Conservation (phyloP, 2,113 vertebrate species). For the Puntigrus tetrazona region DNA sequence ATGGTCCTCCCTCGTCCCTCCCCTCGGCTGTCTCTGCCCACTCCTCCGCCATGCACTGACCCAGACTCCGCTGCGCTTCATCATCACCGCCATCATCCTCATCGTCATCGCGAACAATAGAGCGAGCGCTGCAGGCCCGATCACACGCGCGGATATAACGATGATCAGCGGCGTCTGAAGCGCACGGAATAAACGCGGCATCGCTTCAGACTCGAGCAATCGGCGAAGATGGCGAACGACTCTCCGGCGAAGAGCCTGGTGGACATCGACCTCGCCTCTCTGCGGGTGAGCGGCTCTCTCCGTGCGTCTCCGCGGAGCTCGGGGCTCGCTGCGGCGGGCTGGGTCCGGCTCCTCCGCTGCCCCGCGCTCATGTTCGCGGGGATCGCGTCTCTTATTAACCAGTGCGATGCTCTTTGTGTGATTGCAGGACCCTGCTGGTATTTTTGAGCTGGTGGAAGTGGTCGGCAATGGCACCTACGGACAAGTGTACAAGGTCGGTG, state of each 20-base stretch:
- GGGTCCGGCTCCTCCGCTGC: neutral
- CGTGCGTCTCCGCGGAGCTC: neutral
- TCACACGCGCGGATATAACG: neutral
- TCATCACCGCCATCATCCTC: conserved; percentile 9
- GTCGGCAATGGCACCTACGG: conserved; percentile 97
- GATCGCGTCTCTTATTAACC: neutral
- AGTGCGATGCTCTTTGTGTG: conserved; percentile 20
- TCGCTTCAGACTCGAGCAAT: neutral
- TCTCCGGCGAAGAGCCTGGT: conserved; percentile 97
- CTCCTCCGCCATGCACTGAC: conserved; percentile 19
- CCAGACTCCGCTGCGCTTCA: neutral
- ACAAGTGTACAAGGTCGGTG: conserved; percentile 93
- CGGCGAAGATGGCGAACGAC: conserved; percentile 91
- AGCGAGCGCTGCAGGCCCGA: neutral
- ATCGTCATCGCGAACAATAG: neutral
- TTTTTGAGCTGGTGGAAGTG: conserved; percentile 96
- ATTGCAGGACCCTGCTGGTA: conserved; percentile 91
- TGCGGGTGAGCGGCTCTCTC: conserved; percentile 83
- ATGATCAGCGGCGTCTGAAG: neutral
- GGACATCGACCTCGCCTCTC: conserved; percentile 93
- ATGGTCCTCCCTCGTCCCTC: neutral
- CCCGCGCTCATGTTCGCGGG: neutral
- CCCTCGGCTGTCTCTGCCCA: neutral
- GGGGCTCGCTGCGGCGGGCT: neutral
- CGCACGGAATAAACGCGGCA: neutral